Evolutionary conservation across 2,113 vertebrate genomes (phyloP).

Genomic region (Rhinichthys klamathensis): DNA sequence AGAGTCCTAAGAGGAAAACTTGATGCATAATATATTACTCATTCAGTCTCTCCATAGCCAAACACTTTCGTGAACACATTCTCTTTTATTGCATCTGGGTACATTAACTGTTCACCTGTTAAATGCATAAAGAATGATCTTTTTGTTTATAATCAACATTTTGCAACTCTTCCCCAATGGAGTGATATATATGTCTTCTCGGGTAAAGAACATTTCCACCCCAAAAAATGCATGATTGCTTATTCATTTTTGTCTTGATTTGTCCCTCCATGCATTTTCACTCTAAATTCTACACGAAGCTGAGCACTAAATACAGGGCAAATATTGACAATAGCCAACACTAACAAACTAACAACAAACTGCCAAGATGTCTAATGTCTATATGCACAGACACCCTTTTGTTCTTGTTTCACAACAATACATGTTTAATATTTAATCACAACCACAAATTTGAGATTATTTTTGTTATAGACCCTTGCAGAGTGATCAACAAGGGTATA

Average conservation of each 20-base stretch:
- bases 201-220: neutral
- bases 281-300: neutral
- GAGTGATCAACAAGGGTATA: neutral
- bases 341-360: neutral
- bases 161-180: neutral
- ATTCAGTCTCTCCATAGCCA: neutral
- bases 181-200: neutral
- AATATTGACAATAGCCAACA: neutral
- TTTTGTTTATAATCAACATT: neutral
- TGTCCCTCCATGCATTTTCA: neutral
- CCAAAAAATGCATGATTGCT: neutral
- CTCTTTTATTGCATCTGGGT: neutral
- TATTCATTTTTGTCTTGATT: neutral
- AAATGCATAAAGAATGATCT: neutral
- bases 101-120: neutral
- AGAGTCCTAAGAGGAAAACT: neutral
- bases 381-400: neutral
- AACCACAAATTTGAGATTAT: neutral
- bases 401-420: neutral
- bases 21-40: conserved; percentile 9
- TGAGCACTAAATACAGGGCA: neutral
- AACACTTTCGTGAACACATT: neutral
- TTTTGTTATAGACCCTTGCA: neutral
- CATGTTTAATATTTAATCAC: neutral
- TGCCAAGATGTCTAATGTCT: no score